Evolutionary conservation across 2,797 vertebrate genomes (phyloP), one percentile per base, ranked within the genome.

Genomic region (Hephaestus fuliginosus): DNA sequence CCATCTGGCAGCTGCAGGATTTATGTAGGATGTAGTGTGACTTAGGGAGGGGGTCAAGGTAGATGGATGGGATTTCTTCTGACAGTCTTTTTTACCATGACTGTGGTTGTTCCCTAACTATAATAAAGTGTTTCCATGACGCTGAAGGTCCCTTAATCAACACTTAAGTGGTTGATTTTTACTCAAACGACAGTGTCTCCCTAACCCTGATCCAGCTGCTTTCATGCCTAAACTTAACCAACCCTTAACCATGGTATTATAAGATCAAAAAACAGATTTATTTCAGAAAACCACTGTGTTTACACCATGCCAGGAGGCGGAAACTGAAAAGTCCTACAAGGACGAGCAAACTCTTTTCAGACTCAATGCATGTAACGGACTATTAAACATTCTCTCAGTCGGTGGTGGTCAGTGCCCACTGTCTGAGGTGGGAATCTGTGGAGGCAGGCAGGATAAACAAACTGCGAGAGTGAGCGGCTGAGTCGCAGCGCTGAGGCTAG

Each of bases 401-500:
- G 63, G 74, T 10, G 62, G 66, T 81, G 85, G 81, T 84, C 84
- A 89, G 74, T 46, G 58, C 77, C 10, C 20, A 39, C 39, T 79
- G 63, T 82, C 56, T 69, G 62, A n/a, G 55, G 43, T 67, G 61
- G 74, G 76, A 78, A 80, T 88, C 70, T 72, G 74, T 62, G 51
- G 74, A 81, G 88, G 74, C 80, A 74, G 75, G 56, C 63, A 22
- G 76, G 80, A 87, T 88, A 87, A 91, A 90, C 78, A 89, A 88
- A 88, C 75, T 12, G 71, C 25, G 69, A 86, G 80, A 76, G 51
- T 56, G 60, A 71, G 78, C 13, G 39, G 56, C 78, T 58, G 66
- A 70, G 73, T 74, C 72, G 63, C 56, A 15, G 28, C 56, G 39
- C 58, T 51, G 81, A 86, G 69, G 79, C 53, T 76, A 63, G 76